Evolutionary conservation across 2,888 invertebrate species (phyloP).

Genomic region (Zonitis immaculata): DNA sequence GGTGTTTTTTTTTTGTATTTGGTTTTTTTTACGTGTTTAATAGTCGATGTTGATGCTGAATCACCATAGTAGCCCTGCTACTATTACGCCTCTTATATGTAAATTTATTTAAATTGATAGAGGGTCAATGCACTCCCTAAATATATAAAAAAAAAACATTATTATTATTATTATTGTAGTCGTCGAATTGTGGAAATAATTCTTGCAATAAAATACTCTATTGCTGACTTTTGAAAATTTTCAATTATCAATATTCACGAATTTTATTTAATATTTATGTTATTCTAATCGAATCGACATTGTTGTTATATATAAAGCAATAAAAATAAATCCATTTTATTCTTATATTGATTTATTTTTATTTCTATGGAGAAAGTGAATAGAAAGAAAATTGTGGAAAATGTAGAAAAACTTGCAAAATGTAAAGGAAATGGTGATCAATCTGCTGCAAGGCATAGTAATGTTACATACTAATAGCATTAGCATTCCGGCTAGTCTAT

Average conservation of each 20-base stretch:
- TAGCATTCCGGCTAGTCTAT: conserved; percentile 34
- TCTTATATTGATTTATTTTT: too few relatives aligned
- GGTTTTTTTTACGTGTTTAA: conserved; percentile 18
- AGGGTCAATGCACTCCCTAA: conserved; percentile 15
- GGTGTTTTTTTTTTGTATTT: too few relatives aligned
- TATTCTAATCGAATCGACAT: too few relatives aligned
- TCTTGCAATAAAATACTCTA: too few relatives aligned
- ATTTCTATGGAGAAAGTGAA: too few relatives aligned
- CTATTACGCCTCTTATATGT: conserved; percentile 10
- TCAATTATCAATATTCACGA: too few relatives aligned
- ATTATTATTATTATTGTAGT: background rate
- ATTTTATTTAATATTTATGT: too few relatives aligned
- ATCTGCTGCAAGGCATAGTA: conserved; percentile 26
- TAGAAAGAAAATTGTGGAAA: background rate
- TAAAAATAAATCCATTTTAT: too few relatives aligned
- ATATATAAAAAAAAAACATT: too few relatives aligned
- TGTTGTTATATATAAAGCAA: too few relatives aligned
- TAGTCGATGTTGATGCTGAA: conserved; percentile 17
- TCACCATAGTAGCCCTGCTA: conserved; percentile 11
- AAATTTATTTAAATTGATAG: conserved; percentile 18
- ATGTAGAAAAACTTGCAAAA: background rate
- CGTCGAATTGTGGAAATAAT: background rate
- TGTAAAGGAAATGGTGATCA: conserved; percentile 24
- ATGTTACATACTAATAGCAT: conserved; percentile 37
- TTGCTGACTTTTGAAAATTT: too few relatives aligned